A percentile compares a stretch with the other conserved stretches of the same genome.
phyloP scores from a whole-genome alignment of 1,140 invertebrate species.

The Manduca sexta region DNA sequence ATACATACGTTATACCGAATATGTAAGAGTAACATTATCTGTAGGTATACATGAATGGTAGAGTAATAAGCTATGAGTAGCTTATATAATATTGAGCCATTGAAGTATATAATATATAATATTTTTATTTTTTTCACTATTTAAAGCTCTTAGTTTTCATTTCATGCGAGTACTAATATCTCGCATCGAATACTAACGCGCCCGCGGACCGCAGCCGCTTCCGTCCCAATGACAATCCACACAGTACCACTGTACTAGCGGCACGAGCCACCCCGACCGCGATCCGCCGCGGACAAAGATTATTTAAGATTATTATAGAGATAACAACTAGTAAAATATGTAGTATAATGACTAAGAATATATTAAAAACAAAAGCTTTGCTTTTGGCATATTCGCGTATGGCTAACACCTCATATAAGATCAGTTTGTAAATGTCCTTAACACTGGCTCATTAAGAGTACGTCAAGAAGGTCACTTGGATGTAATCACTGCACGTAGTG shows the following conservation, averaged over 20 bases:
- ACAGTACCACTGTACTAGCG: neutral
- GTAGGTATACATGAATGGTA: slow-evolving; percentile 49
- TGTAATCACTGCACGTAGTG: slow-evolving; percentile 41
- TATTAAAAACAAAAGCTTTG: slow-evolving; percentile 58
- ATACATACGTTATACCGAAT: slow-evolving; percentile 20
- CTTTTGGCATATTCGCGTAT: slow-evolving; percentile 52
- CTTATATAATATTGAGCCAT: slow-evolving; percentile 69
- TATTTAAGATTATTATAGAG: slow-evolving; percentile 41
- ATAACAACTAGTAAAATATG: slow-evolving; percentile 57
- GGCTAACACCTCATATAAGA: slow-evolving; percentile 25
- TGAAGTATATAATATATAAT: slow-evolving; percentile 69
- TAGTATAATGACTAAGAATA: slow-evolving; percentile 47
- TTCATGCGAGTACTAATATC: slow-evolving; percentile 52
- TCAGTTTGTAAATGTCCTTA: slow-evolving; percentile 26
- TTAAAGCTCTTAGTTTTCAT: slow-evolving; percentile 73
- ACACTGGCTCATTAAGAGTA: slow-evolving; percentile 40
- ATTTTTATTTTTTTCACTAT: slow-evolving; percentile 64
- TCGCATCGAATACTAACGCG: slow-evolving; percentile 60
- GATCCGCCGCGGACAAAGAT: slow-evolving; percentile 25
- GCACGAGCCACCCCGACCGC: slow-evolving; percentile 6
- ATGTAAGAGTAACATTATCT: slow-evolving; percentile 28
- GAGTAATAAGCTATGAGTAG: slow-evolving; percentile 63
- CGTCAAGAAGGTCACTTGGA: slow-evolving; percentile 55
- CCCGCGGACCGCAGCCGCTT: slow-evolving; percentile 21
- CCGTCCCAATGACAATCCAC: neutral